phyloP scores from a whole-genome alignment of 2,888 invertebrate species.

The Hypsopygia costalis region DNA sequence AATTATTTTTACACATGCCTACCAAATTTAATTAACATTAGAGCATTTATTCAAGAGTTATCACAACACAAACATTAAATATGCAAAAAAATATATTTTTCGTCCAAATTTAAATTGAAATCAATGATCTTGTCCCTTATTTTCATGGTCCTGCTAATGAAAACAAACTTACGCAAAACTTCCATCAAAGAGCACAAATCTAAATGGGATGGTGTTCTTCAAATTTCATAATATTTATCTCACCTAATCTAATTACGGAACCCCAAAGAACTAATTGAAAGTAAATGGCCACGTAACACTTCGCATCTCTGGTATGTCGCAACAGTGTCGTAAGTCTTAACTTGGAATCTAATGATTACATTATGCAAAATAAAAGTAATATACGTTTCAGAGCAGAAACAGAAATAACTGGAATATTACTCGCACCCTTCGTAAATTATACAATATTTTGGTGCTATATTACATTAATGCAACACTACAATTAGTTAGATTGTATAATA shows the following conservation, averaged over 20 bases:
- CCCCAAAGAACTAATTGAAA: conserved; percentile 18
- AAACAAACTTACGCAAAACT: no score
- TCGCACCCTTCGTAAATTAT: not conserved
- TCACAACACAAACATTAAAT: no score
- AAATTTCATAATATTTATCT: conserved; percentile 5
- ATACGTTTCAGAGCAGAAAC: conserved; percentile 21
- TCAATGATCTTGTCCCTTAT: no score
- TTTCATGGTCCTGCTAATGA: no score
- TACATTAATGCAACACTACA: not conserved
- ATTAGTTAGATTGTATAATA: conserved; percentile 6
- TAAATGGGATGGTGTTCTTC: not conserved
- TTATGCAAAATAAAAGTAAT: conserved; percentile 18
- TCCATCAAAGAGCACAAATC: no score
- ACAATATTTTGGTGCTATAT: not conserved
- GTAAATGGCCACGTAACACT: conserved; percentile 17
- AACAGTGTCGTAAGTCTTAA: conserved; percentile 20
- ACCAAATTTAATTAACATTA: no score
- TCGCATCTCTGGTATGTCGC: conserved; percentile 16
- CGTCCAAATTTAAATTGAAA: no score
- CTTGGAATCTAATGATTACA: conserved; percentile 17
- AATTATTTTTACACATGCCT: no score
- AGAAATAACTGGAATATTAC: conserved; percentile 14
- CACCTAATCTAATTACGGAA: conserved; percentile 8
- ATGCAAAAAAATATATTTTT: no score
- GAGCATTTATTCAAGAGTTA: no score